Evolutionary conservation across 2,888 invertebrate species (phyloP).

Genomic region (Clivina fossor): DNA sequence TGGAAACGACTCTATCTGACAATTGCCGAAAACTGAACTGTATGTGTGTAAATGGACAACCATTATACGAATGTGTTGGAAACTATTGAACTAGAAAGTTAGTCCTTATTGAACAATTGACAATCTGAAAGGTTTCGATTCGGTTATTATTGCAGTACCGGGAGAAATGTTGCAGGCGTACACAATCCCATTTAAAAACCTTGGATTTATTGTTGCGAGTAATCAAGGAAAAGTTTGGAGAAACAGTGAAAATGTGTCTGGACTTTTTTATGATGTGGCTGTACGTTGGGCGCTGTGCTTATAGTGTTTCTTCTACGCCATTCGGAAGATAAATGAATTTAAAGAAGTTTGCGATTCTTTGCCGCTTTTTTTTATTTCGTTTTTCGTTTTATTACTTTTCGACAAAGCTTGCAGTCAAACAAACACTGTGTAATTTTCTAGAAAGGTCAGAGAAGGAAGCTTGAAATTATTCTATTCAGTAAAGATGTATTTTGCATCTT

Average conservation of each 20-base stretch:
- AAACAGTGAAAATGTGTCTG: constrained; percentile 24
- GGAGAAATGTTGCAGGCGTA: constrained; percentile 15
- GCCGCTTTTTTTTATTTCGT: no score
- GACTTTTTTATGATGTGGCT: constrained; percentile 22
- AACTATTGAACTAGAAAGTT: constrained; percentile 27
- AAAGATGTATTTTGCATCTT: no score
- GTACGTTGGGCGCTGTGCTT: no score
- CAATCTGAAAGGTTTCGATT: constrained; percentile 24
- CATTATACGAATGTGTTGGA: constrained; percentile 20
- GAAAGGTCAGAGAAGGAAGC: no score
- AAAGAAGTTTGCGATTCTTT: no score
- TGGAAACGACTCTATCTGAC: constrained; percentile 41
- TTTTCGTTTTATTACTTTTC: no score
- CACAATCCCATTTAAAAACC: constrained; percentile 19
- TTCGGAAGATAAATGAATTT: constrained; percentile 19
- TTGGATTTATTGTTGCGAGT: constrained; percentile 23
- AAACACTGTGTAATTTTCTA: no score
- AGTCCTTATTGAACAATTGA: constrained; percentile 25
- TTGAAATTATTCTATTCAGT: no score
- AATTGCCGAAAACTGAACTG: constrained; percentile 39
- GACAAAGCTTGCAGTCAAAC: no score
- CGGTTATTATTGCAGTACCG: constrained; percentile 23
- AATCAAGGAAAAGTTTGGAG: constrained; percentile 24
- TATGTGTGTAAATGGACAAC: constrained; percentile 19
- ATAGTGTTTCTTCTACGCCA: no score